Conservation (phyloP, 1,140 invertebrate genomes). For the Drosophila equinoxialis region DNA sequence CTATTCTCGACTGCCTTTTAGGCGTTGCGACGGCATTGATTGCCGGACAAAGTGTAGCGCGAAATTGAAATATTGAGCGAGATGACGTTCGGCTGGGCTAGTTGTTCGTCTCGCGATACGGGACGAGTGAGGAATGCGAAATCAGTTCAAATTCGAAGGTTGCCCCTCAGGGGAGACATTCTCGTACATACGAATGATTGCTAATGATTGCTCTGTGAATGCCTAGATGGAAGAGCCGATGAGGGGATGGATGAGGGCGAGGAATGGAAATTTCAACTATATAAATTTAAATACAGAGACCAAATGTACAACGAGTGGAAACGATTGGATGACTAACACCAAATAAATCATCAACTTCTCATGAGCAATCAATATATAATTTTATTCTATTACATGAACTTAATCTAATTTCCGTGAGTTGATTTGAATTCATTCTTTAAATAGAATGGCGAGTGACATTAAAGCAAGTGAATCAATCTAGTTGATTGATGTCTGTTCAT, state of each 20-base stretch:
- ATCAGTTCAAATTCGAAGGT: slow-evolving; percentile 45
- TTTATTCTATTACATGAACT: too few relatives aligned
- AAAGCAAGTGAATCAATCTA: too few relatives aligned
- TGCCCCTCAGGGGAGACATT: slow-evolving; percentile 20
- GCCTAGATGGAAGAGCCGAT: too few relatives aligned
- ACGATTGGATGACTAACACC: too few relatives aligned
- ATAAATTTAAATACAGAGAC: too few relatives aligned
- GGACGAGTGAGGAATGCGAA: slow-evolving; percentile 29
- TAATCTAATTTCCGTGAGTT: too few relatives aligned
- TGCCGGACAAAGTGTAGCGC: slow-evolving; percentile 62
- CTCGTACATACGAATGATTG: not conserved
- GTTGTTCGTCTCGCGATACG: not conserved
- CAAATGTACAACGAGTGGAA: too few relatives aligned
- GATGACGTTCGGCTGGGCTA: not conserved
- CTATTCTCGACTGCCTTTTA: slow-evolving; percentile 29
- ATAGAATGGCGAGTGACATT: too few relatives aligned
- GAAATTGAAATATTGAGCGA: slow-evolving; percentile 76
- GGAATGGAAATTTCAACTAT: not conserved
- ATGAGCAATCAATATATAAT: too few relatives aligned
- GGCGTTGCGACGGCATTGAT: slow-evolving; percentile 60
- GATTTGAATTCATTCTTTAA: too few relatives aligned
- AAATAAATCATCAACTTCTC: too few relatives aligned
- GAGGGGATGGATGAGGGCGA: slow-evolving; percentile 18
- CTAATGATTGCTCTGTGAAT: slow-evolving; percentile 25
- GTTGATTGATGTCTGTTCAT: too few relatives aligned